These are phyloP conservation scores for Machimus rusticus DNA, from an alignment of 2,888 invertebrate species.

Conservation along the genomic window DNA sequence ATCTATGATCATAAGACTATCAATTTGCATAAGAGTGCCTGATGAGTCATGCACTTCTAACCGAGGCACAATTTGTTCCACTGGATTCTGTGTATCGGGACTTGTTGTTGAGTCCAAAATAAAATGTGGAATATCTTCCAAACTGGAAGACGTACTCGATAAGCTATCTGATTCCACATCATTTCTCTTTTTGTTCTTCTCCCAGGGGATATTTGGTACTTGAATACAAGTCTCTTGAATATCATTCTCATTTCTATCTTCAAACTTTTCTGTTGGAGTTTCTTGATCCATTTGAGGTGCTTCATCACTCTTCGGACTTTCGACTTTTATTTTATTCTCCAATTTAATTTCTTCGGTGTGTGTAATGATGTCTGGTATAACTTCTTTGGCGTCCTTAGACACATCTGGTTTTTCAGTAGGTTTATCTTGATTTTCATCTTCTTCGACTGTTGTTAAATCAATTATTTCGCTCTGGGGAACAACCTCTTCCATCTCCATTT, in stretches of 20 bases:
- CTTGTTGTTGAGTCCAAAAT: constrained; percentile 63
- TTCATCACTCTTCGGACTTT: background rate
- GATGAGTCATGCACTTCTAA: constrained; percentile 77
- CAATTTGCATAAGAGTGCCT: constrained; percentile 71
- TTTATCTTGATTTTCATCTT: background rate
- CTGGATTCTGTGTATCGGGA: constrained; percentile 60
- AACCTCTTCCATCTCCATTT: constrained; percentile 16
- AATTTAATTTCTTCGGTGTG: constrained; percentile 54
- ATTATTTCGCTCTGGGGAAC: constrained; percentile 37
- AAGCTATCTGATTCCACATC: constrained; percentile 69
- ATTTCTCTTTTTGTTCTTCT: constrained; percentile 58
- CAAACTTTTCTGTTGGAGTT: background rate
- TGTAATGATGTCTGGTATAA: constrained; percentile 60
- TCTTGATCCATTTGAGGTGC: background rate
- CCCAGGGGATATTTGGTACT: constrained; percentile 66
- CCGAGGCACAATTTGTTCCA: constrained; percentile 66
- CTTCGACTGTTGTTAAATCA: constrained; percentile 43
- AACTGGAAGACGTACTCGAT: constrained; percentile 61
- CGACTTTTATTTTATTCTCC: constrained; percentile 40
- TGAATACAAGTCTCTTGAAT: constrained; percentile 70
- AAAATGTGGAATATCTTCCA: constrained; percentile 63
- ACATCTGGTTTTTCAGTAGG: constrained; percentile 56
- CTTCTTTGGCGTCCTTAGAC: constrained; percentile 58
- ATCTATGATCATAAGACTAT: constrained; percentile 67
- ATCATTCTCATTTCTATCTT: constrained; percentile 50